A percentile compares a stretch with the other conserved stretches of the same genome.
These are phyloP conservation scores for Xestobium rufovillosum DNA, from an alignment of 2,888 invertebrate genomes.

Conservation along the genomic window DNA sequence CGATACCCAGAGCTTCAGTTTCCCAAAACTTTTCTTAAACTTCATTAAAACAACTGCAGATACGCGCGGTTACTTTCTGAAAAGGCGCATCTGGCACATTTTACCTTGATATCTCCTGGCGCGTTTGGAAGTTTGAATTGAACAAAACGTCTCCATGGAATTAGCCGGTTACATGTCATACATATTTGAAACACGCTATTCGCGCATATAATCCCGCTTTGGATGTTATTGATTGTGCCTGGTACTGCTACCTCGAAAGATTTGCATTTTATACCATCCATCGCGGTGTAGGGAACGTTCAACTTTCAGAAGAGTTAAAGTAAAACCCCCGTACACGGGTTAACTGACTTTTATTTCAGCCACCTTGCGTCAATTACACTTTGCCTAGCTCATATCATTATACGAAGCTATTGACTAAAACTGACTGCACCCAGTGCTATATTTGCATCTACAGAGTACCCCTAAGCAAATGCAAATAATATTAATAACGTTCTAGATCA, in stretches of 20 bases:
- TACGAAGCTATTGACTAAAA: too few relatives aligned
- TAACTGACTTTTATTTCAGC: too few relatives aligned
- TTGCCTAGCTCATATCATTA: too few relatives aligned
- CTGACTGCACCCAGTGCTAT: too few relatives aligned
- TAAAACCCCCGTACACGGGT: too few relatives aligned
- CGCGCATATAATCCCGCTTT: constrained; percentile 1
- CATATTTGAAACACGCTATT: constrained; percentile 14
- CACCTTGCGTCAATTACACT: too few relatives aligned
- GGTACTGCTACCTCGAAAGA: constrained; percentile 1
- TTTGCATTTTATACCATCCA: constrained; percentile 2
- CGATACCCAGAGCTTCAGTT: constrained; percentile 28
- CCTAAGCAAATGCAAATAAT: too few relatives aligned
- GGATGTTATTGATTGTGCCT: constrained; percentile 3
- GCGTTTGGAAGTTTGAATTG: constrained; percentile 1
- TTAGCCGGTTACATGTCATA: constrained; percentile 15
- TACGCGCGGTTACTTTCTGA: constrained; percentile 22
- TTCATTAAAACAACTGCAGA: constrained; percentile 32
- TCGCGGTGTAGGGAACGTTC: too few relatives aligned
- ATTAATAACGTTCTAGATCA: too few relatives aligned
- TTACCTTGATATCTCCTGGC: constrained; percentile 9
- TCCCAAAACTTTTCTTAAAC: constrained; percentile 32
- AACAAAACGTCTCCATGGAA: constrained; percentile 3
- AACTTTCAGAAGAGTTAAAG: too few relatives aligned
- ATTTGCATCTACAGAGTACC: too few relatives aligned
- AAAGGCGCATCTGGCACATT: constrained; percentile 24